Evolutionary conservation across 2,888 invertebrate genomes (phyloP), one percentile per base, ranked within the genome.

Genomic region (Tetragnatha montana): DNA sequence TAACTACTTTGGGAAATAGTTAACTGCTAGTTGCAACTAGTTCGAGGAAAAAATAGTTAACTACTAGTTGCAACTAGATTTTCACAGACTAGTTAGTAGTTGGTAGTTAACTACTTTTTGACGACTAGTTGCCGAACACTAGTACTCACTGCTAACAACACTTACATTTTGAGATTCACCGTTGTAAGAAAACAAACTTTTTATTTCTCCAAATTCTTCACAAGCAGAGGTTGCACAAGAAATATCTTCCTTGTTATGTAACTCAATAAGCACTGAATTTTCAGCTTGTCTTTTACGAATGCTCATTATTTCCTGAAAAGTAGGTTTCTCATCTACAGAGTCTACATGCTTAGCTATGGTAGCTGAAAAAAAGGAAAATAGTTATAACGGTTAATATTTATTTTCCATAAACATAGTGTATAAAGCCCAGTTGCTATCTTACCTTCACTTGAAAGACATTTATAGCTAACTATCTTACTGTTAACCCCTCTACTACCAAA

Each of bases 111-210:
- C n/a, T n/a, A n/a, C n/a, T n/a, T n/a, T n/a, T n/a, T n/a, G n/a
- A n/a, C n/a, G n/a, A n/a, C n/a, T n/a, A n/a, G n/a, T n/a, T n/a
- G n/a, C n/a, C n/a, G n/a, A n/a, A n/a, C n/a, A n/a, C n/a, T n/a
- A n/a, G n/a, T n/a, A 69, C n/a, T 35, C 35, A 35, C 35, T 35
- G 35, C 35, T 2, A 35, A 35, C 35, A 35, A 35, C 47, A 71
- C 82, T 87, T 87, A 87, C 89, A 82, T 90, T 87, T 47, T 82
- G 51, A 19, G 73, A 79, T 79, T 74, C 89, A 22, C 86, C 82
- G 50, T 50, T 22, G 50, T 87, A 86, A 49, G 78, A 50, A 71
- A 50, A 87, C 17, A 78, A 21, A 68, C 74, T 87, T 75, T 79
- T 81, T 17, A 90, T 68, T 19, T 7, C 70, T 10, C 89, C 89